Evolutionary conservation across 2,113 vertebrate genomes (phyloP), one percentile per base, ranked within the genome.

Genomic region (Psittacula cyanocephala): DNA sequence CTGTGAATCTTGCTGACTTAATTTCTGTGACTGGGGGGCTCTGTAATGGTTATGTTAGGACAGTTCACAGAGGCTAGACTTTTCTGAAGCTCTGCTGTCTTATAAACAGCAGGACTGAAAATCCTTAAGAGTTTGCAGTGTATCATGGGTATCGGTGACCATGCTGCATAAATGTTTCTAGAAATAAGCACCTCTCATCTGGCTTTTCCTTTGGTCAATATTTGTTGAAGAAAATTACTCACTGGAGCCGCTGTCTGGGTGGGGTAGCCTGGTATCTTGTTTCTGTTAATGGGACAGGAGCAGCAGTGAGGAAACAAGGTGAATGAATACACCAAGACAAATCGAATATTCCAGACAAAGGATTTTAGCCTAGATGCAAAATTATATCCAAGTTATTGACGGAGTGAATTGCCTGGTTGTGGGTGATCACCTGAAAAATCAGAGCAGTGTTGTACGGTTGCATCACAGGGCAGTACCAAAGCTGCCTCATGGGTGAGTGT

Each of bases 1-100:
- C 78, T 89, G 57, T 90, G 80, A 80, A 81, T 93, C 72, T 69
- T 79, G 74, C 86, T 95, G 92, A 76, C 86, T 95, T 96, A 13
- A 67, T 92, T 92, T 87, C 14, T 91, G 88, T 92, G 84, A 50
- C 77, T 77, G 1, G 0, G 25, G 74, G 68, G 6, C 39, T 95
- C 63, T 82, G 43, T 70, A 72, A 72, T 79, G 78, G 70, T 82
- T 91, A 25, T 65, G 31, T 24, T 91, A 76, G 93, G 89, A 86
- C 44, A 79, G 68, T 67, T 97, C 85, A 86, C 80, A 39, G 75
- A 49, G 76, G 79, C 79, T 91, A 22, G 78, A 47, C 65, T 88
- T 28, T 76, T 67, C 63, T 89, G 75, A 60, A 91, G 69, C 55
- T 68, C 39, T 8, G 62, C 75, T 89, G 28, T 53, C 37, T 86